Conservation (phyloP, 2,888 invertebrate species). For the Drosophila mimetica region DNA sequence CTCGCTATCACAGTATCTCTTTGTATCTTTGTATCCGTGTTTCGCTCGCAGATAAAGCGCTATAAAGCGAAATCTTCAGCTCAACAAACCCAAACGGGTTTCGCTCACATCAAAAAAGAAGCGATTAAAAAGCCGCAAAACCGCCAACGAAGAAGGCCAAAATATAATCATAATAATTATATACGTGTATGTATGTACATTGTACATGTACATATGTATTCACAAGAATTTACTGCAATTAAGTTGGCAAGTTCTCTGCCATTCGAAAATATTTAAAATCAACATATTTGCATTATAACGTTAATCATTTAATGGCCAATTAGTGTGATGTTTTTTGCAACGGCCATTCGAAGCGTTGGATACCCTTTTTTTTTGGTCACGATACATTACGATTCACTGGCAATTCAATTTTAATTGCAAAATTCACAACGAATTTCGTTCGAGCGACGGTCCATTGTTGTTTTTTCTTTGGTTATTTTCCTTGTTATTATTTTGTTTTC, state of each 20-base stretch:
- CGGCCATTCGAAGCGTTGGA: not conserved
- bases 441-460: constrained; percentile 11
- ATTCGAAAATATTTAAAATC: constrained; percentile 1
- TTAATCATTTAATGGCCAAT: constrained; percentile 68
- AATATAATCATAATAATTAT: constrained; percentile 19
- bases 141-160: constrained; percentile 28
- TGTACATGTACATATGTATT: not conserved
- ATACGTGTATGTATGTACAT: not conserved
- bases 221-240: constrained; percentile 2
- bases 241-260: constrained; percentile 8
- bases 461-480: constrained; percentile 6
- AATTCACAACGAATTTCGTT: constrained; percentile 21
- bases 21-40: constrained; percentile 3
- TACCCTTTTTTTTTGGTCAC: constrained; percentile 1
- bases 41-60: constrained; percentile 54
- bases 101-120: constrained; percentile 44
- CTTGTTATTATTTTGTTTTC: not conserved
- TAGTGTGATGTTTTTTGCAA: constrained; percentile 38
- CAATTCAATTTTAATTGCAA: constrained; percentile 58
- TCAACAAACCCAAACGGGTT: constrained; percentile 64
- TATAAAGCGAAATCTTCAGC: constrained; percentile 63
- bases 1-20: no score
- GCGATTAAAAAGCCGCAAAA: constrained; percentile 24
- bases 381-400: constrained; percentile 14
- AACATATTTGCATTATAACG: constrained; percentile 41